phyloP scores from a whole-genome alignment of 2,113 vertebrate species.

The Bufo bufo region DNA sequence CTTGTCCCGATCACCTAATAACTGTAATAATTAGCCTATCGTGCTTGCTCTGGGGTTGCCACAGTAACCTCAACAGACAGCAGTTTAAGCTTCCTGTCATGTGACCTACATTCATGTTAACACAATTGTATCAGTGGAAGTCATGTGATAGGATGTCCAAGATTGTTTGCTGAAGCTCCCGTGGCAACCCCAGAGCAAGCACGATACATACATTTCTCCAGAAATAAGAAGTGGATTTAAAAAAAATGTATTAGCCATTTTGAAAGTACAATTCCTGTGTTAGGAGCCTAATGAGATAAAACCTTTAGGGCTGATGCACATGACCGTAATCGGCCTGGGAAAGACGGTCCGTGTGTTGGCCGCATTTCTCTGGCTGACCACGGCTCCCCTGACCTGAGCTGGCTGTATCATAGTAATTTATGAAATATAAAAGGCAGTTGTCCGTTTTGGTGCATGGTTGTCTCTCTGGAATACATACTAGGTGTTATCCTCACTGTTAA shows the following conservation, averaged over 20 bases:
- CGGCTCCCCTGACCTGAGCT: too few species aligned
- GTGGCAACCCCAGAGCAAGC: too few species aligned
- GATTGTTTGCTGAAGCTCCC: too few species aligned
- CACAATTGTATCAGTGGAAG: background rate
- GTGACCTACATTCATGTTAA: background rate
- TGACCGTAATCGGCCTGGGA: too few species aligned
- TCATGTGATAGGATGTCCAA: background rate
- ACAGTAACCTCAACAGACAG: background rate
- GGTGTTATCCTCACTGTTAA: background rate
- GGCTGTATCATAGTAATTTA: background rate
- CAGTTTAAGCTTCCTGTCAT: background rate
- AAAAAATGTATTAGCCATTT: too few species aligned
- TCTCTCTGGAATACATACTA: background rate
- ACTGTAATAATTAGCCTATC: background rate
- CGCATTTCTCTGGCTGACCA: too few species aligned
- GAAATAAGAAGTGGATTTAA: too few species aligned
- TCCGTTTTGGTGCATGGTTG: background rate
- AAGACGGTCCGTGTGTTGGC: too few species aligned
- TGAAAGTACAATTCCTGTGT: too few species aligned
- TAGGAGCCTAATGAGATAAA: too few species aligned
- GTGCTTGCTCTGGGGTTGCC: background rate
- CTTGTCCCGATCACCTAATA: background rate
- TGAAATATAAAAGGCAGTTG: background rate
- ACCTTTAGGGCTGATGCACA: too few species aligned
- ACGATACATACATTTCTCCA: too few species aligned